Base-by-base conservation (phyloP, 2,797 vertebrate genomes). In the Varecia variegata region DNA sequence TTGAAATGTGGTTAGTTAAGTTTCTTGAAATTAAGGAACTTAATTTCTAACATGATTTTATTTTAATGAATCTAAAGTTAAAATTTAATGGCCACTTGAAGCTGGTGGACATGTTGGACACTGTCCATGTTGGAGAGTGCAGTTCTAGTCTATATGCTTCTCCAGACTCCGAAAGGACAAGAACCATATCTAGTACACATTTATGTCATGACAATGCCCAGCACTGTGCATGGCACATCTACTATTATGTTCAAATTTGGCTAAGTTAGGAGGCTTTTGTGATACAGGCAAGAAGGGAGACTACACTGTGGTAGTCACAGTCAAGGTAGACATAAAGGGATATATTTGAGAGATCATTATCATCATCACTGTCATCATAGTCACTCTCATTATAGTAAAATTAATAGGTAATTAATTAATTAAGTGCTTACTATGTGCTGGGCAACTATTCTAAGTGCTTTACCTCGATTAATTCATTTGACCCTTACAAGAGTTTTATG, bases 21-120 rank as follows among this genome's bases (percentile, higher is more conserved):
- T 58, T 58, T 25, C 56, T 58, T 58, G 23, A 58, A 58, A 58
- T 58, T 71, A 88, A 88, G n/a, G 15, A 52, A 73, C 25, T 83
- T 88, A 71, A 56, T 79, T 90, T 95, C 54, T 82, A 86, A 92
- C 73, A 67, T 40, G 5, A 80, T 81, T 92, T 92, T 54, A 85
- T 89, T 89, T 92, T 70, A 94, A 50, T 82, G 7, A 89, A 71
- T 58, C 27, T 92, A 54, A 94, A 93, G 18, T 73, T 91, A n/a
- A 73, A 94, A 7, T 92, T 92, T 86, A 94, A 82, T 87, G 81
- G 8, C 15, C 30, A 82, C 43, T 76, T 94, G 52, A 91, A 88
- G 45, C 40, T 85, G 81, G 27, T 89, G 50, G 56, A 35, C 91
- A 80, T 56, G 21, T 56, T 56, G 21, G 54, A 56, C 54, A 10